phyloP scores from a whole-genome alignment of 64 coral and sea anemone species.

The Montipora sp. region DNA sequence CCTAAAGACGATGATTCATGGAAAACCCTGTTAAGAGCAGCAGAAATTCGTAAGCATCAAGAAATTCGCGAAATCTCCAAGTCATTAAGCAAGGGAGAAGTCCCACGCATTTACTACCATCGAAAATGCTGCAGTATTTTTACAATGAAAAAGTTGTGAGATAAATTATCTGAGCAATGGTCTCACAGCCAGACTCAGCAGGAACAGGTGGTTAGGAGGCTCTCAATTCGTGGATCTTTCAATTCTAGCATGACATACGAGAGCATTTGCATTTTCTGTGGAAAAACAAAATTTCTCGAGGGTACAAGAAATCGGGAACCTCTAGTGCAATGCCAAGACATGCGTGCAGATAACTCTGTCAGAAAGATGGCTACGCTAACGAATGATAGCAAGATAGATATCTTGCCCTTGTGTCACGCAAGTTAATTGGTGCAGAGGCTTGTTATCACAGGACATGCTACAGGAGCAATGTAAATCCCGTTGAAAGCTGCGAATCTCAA shows the following conservation, averaged over 20 bases:
- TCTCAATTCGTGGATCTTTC: slow-evolving; percentile 12
- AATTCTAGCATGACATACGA: not conserved
- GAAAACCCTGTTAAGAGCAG: slow-evolving; percentile 63
- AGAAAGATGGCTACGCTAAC: not conserved
- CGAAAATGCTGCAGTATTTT: slow-evolving; percentile 17
- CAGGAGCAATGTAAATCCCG: not conserved
- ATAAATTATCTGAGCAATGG: slow-evolving; percentile 17
- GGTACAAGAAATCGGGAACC: slow-evolving; percentile 14
- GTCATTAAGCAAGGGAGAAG: not conserved
- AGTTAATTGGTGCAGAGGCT: slow-evolving; percentile 53
- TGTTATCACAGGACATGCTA: slow-evolving; percentile 35
- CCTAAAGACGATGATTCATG: not conserved
- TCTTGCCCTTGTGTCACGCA: slow-evolving; percentile 40
- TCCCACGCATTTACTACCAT: slow-evolving; percentile 4
- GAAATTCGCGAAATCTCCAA: not conserved
- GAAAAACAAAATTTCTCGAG: not conserved
- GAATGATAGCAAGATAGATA: slow-evolving; percentile 26
- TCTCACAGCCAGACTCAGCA: not conserved
- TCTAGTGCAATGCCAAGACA: not conserved
- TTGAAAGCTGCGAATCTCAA: not conserved
- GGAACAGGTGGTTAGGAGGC: slow-evolving; percentile 7
- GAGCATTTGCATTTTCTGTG: slow-evolving; percentile 31
- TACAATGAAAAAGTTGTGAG: slow-evolving; percentile 41
- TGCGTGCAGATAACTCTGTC: not conserved
- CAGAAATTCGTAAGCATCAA: slow-evolving; percentile 26